Evolutionary conservation across 23 tunicate genomes (phyloP), one percentile per base, ranked within the genome.

Genomic region (Ciona savignyi): DNA sequence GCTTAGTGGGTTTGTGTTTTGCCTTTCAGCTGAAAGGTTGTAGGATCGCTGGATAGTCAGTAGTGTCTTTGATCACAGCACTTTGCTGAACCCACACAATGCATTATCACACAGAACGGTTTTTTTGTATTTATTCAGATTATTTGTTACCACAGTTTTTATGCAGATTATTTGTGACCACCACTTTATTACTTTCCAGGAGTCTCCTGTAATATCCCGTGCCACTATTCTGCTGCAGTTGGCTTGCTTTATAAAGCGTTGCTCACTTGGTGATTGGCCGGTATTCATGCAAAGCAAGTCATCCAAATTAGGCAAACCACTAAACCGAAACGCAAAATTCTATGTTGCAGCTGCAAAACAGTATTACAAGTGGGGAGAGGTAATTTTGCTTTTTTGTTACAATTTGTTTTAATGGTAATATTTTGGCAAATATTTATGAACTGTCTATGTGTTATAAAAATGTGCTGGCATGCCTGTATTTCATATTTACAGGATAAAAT

Each of bases 151-250:
- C n/a, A n/a, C n/a, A n/a, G n/a, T n/a, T n/a, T n/a, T n/a, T n/a
- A n/a, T n/a, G n/a, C n/a, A n/a, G n/a, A n/a, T n/a, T n/a, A n/a
- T n/a, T n/a, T n/a, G n/a, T n/a, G n/a, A n/a, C n/a, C 15, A 49
- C 61, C 20, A 11, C 15, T 49, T 11, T 49, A 15, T 49, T 49
- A 20, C 15, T 71, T 32, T 71, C 32, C 25, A 90, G 97, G 79
- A 66, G 35, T 79, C 89, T 20, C 89, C 97, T 21, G 77, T 83
- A 15, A 64, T 84, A 4, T 90, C 87, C 21, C 89, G 97, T 1
- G 84, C 89, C 4, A 65, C 71, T 2, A 78, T 90, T 24, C 74
- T 83, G 34, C 75, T 83, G 24, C 81, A 83, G 30, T 73, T 74
- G 32, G 89, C 90, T 0, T 64, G 60, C 20, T 90, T 83, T 69